phyloP scores from a whole-genome alignment of 2,113 vertebrate genomes.

The Vicugna pacos region DNA sequence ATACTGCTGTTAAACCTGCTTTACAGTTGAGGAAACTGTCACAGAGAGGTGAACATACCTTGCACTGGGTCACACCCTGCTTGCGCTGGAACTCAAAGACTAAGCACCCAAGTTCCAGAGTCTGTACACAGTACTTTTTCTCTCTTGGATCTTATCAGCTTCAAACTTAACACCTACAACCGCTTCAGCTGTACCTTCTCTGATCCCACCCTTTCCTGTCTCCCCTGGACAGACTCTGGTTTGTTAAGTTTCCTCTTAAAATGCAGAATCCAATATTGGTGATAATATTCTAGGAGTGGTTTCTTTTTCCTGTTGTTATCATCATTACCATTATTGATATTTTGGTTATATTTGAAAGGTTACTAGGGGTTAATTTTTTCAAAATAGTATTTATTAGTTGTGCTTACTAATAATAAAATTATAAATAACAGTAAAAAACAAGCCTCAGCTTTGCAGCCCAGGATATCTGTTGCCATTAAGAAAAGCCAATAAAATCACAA shows the following conservation, averaged over 20 bases:
- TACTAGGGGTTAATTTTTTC: background rate
- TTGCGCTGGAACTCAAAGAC: background rate
- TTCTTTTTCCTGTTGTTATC: background rate
- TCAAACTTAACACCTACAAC: background rate
- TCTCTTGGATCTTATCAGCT: background rate
- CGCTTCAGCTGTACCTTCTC: too few relatives aligned
- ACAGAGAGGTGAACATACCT: background rate
- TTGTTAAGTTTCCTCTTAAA: background rate
- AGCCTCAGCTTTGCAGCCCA: background rate
- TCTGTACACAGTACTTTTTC: accelerated
- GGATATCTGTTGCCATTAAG: background rate
- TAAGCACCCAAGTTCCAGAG: background rate
- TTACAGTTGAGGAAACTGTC: background rate
- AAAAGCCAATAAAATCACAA: background rate
- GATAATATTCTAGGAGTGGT: background rate
- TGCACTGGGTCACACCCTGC: background rate
- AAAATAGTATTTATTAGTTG: background rate
- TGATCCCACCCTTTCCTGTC: background rate
- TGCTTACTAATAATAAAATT: background rate
- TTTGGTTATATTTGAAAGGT: background rate
- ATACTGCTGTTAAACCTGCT: background rate
- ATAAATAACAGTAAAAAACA: background rate
- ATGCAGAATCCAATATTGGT: background rate
- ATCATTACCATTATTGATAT: background rate
- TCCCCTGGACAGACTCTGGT: background rate